Percentiles rank a stretch among this genome's conserved stretches.
Conservation (phyloP, 2,888 invertebrate species). For the Zeuzera pyrina region DNA sequence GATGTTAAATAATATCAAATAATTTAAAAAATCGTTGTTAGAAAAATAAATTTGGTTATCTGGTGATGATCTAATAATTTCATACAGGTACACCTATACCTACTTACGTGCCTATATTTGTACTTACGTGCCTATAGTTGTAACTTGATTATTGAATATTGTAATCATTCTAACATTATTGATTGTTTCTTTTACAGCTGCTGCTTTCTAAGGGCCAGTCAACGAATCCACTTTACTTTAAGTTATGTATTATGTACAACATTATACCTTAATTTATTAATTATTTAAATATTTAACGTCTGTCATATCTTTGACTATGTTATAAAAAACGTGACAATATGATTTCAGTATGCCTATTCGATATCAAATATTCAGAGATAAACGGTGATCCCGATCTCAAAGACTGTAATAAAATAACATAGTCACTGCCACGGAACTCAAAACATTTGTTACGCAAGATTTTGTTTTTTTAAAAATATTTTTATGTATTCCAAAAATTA, state of each 20-base stretch:
- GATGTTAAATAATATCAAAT: too few relatives aligned
- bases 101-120: neutral
- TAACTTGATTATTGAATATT: too few relatives aligned
- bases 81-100: too few relatives aligned
- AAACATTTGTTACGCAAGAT: slow-evolving; percentile 45
- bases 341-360: too few relatives aligned
- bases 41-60: too few relatives aligned
- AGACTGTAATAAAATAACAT: slow-evolving; percentile 66
- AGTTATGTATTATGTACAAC: slow-evolving; percentile 16
- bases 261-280: slow-evolving; percentile 36
- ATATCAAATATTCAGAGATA: too few relatives aligned
- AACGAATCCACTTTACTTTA: slow-evolving; percentile 39
- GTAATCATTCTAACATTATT: slow-evolving; percentile 1
- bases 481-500: slow-evolving; percentile 59
- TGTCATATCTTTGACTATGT: slow-evolving; percentile 58
- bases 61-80: too few relatives aligned
- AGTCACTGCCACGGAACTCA: slow-evolving; percentile 58
- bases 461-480: slow-evolving; percentile 59
- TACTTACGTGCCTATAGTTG: neutral
- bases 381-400: slow-evolving; percentile 51
- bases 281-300: slow-evolving; percentile 34
- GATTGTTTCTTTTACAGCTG: slow-evolving; percentile 53
- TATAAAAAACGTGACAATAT: slow-evolving; percentile 30
- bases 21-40: too few relatives aligned
- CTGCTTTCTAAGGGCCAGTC: slow-evolving; percentile 56